Evolutionary conservation across 2,113 vertebrate genomes (phyloP), one percentile per base, ranked within the genome.

Genomic region (Eulemur macaco): DNA sequence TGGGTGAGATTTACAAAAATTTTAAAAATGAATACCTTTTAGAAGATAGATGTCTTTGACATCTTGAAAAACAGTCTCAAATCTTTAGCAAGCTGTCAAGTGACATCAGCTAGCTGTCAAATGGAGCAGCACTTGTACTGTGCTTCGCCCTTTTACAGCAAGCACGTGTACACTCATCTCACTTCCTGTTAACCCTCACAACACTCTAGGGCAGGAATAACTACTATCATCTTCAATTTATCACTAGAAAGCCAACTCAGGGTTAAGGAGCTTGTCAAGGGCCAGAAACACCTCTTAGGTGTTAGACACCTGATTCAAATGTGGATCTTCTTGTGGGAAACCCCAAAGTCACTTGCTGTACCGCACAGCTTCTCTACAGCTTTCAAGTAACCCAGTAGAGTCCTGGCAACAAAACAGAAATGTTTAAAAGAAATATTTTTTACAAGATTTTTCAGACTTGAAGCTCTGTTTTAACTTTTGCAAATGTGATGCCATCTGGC

Each of bases 391-490:
- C 56, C 42, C 42, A 42, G 1, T 37, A 64, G 54, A 23, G 17
- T 83, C 20, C 37, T 94, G 74, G 86, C 31, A 89, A 74, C n/a
- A 68, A 42, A 77, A 84, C 23, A 68, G 42, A 69, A 56, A 71
- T 82, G 66, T 37, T 58, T 42, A n/a, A 89, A 86, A 89, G 20
- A 68, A 69, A 42, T 82, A 31, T 82, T 76, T 64, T 80, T 71
- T 42, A 45, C 29, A 88, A 68, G n/a, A 37, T 77, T 78, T 96
- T 87, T 94, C 63, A 76, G 80, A 56, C n/a, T 60, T 78, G 47
- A 84, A 90, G 42, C 42, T 94, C 85, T 50, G 37, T 89, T 92
- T 94, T 90, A 85, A 58, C 56, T 77, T 80, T 76, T 63, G 37
- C 88, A 58, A 68, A 34, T 69, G 13, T 20, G 25, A 3, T 85